Conservation (phyloP, 2,888 invertebrate species). For the Lobophora halterata region DNA sequence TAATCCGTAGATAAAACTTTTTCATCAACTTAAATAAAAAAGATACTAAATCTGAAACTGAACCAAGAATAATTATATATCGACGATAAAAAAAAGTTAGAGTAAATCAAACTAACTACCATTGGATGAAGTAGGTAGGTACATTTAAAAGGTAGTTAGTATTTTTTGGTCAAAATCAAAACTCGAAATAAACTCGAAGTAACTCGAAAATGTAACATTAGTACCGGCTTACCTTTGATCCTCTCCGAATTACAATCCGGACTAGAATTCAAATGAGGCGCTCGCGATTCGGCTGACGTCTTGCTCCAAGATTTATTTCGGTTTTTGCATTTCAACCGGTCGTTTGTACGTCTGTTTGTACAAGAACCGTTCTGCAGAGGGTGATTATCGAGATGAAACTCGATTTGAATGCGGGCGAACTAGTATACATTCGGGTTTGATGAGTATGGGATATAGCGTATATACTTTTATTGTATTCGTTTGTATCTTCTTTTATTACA, state of each 20-base stretch:
- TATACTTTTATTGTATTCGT: constrained; percentile 10
- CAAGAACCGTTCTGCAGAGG: constrained; percentile 41
- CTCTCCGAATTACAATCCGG: constrained; percentile 43
- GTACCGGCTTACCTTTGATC: constrained; percentile 25
- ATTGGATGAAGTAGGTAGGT: too few species aligned
- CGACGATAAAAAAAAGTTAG: too few species aligned
- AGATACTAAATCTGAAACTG: too few species aligned
- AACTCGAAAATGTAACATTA: constrained; percentile 2
- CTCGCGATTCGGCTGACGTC: constrained; percentile 47
- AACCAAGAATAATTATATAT: too few species aligned
- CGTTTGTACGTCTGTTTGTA: constrained; percentile 40
- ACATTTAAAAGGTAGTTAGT: too few species aligned
- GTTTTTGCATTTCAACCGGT: constrained; percentile 58
- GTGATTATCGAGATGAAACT: constrained; percentile 55
- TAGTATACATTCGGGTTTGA: constrained; percentile 1
- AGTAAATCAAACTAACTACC: too few species aligned
- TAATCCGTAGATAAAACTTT: too few species aligned
- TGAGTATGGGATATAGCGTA: not conserved
- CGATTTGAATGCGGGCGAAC: constrained; percentile 38
- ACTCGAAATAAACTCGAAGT: constrained; percentile 29
- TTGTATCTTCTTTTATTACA: too few species aligned
- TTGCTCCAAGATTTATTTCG: constrained; percentile 65
- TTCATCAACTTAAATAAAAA: too few species aligned
- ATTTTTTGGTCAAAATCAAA: constrained; percentile 4
- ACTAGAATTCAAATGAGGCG: constrained; percentile 62